Evolutionary conservation across 2,888 invertebrate species (phyloP).

Genomic region (Bellardia pandia): DNA sequence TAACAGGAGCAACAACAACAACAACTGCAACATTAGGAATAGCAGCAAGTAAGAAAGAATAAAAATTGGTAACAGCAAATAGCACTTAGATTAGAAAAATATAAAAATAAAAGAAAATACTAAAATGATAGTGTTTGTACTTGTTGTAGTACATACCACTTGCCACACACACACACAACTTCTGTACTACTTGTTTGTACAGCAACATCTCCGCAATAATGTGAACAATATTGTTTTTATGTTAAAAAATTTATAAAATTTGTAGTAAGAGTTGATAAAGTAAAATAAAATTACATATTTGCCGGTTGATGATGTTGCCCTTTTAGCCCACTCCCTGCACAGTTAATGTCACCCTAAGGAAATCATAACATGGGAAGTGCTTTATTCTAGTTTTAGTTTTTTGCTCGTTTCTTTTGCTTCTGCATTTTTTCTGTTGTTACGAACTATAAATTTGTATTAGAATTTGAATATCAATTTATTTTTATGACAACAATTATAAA

Average conservation of each 20-base stretch:
- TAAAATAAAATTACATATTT: constrained; percentile 24
- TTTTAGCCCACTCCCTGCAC: constrained; percentile 10
- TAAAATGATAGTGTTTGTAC: constrained; percentile 15
- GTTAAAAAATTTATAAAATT: neutral
- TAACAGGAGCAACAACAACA: constrained; percentile 1
- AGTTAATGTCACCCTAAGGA: constrained; percentile 33
- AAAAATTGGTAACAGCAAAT: constrained; percentile 64
- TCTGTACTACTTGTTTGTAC: neutral
- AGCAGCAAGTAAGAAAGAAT: neutral
- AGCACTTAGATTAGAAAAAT: constrained; percentile 66
- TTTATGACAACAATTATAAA: constrained; percentile 46
- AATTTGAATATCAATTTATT: constrained; percentile 34
- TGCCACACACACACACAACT: neutral
- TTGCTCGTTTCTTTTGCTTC: neutral
- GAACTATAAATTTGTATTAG: constrained; percentile 6
- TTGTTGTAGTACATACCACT: neutral
- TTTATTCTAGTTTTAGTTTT: constrained; percentile 7
- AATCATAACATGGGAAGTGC: constrained; percentile 30
- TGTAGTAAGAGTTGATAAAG: neutral
- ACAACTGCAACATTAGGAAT: constrained; percentile 2
- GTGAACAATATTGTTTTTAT: constrained; percentile 44
- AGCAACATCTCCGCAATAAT: constrained; percentile 36
- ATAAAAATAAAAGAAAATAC: constrained; percentile 27
- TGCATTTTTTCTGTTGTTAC: neutral
- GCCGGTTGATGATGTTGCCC: constrained; percentile 32